phyloP scores from a whole-genome alignment of 2,113 vertebrate species.

The Turdus rufiventris region DNA sequence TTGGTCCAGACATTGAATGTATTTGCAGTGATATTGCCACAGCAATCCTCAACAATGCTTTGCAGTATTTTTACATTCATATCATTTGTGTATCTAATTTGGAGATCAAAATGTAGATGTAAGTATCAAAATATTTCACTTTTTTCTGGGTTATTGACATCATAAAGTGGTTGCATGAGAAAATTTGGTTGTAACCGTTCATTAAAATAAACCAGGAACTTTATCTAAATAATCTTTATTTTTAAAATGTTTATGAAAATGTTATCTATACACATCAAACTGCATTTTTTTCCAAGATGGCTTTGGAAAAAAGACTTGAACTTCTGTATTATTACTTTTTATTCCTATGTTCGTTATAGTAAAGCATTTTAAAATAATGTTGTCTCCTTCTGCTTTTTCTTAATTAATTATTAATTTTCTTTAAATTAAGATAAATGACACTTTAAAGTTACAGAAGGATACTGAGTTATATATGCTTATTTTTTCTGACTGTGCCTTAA shows the following conservation, averaged over 20 bases:
- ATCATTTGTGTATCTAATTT: constrained; percentile 24
- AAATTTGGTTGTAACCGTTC: not conserved
- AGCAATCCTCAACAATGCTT: not conserved
- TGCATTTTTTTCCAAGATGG: not conserved
- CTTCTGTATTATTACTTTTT: not conserved
- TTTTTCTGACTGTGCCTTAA: not conserved
- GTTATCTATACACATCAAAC: not conserved
- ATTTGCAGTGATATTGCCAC: not conserved
- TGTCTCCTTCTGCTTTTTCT: not conserved
- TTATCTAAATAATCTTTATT: not conserved
- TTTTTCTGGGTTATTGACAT: not conserved
- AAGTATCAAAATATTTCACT: not conserved
- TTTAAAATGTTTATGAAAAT: not conserved
- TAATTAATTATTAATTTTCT: not conserved
- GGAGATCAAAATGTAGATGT: not conserved
- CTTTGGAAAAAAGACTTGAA: not conserved
- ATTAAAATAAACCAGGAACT: not conserved
- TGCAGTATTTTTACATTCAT: not conserved
- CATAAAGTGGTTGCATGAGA: not conserved
- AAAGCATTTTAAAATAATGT: not conserved
- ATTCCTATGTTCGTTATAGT: not conserved
- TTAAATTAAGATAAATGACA: not conserved
- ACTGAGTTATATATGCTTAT: not conserved
- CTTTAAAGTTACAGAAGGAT: not conserved
- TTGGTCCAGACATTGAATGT: not conserved